Evolutionary conservation across 1,140 invertebrate genomes (phyloP).

Genomic region (Rhopalosiphum maidis): DNA sequence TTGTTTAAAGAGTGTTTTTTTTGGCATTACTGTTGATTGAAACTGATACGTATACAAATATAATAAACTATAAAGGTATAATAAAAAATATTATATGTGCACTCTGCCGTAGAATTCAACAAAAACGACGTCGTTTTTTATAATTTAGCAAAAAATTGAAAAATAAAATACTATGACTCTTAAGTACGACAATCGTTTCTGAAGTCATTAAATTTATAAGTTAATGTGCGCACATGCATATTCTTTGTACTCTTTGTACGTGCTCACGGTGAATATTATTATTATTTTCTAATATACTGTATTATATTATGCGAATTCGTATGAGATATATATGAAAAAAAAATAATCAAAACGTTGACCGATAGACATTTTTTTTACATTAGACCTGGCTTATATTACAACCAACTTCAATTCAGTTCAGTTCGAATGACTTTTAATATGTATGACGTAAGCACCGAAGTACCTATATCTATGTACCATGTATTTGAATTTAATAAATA

Average conservation of each 20-base stretch:
- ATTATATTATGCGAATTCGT: neutral
- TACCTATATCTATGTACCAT: neutral
- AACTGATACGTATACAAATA: no score
- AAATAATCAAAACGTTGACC: neutral
- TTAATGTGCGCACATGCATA: neutral
- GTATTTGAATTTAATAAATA: neutral
- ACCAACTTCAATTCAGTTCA: no score
- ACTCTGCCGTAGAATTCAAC: neutral
- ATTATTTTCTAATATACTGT: neutral
- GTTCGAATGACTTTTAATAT: neutral
- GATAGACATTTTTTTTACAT: neutral
- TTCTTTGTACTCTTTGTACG: neutral
- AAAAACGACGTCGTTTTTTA: neutral
- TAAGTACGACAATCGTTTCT: neutral
- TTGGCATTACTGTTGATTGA: no score
- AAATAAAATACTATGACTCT: no score
- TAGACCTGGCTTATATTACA: neutral
- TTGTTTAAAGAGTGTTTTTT: no score
- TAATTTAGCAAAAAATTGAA: neutral
- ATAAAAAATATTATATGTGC: neutral
- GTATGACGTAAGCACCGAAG: neutral
- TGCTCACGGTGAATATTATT: neutral
- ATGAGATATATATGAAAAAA: neutral
- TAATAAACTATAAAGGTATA: neutral
- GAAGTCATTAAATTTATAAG: neutral